These are phyloP conservation scores for Chinchilla lanigera DNA, from an alignment of 2,113 vertebrate species.

Conservation along the genomic window DNA sequence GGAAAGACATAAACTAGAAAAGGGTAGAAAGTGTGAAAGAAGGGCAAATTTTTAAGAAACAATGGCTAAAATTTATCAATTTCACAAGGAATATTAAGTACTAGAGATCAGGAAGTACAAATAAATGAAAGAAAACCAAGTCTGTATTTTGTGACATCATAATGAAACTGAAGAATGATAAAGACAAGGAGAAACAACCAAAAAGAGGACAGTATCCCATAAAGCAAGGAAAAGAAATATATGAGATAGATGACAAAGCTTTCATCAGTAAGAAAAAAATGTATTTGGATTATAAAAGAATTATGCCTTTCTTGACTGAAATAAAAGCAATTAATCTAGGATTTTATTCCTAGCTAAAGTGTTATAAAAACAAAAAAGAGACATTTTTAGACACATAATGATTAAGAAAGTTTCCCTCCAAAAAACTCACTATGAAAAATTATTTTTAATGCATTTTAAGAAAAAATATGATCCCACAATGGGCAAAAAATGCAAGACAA, in stretches of 20 bases:
- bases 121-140: constrained; percentile 16
- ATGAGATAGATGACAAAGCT: neutral
- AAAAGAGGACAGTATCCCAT: neutral
- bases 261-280: neutral
- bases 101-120: neutral
- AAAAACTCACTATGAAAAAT: neutral
- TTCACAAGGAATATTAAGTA: neutral
- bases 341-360: neutral
- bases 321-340: neutral
- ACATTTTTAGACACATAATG: neutral
- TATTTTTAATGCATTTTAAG: neutral
- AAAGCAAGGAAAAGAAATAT: neutral
- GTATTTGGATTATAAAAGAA: neutral
- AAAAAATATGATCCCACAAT: neutral
- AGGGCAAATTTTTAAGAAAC: neutral
- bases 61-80: neutral
- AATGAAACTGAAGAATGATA: neutral
- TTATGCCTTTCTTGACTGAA: neutral
- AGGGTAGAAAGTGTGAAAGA: neutral
- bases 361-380: neutral
- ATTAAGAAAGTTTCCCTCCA: neutral
- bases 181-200: neutral
- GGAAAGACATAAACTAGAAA: neutral
- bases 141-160: neutral
- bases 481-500: neutral